phyloP scores from a whole-genome alignment of 2,888 invertebrate genomes.

The Sialis fuliginosa region DNA sequence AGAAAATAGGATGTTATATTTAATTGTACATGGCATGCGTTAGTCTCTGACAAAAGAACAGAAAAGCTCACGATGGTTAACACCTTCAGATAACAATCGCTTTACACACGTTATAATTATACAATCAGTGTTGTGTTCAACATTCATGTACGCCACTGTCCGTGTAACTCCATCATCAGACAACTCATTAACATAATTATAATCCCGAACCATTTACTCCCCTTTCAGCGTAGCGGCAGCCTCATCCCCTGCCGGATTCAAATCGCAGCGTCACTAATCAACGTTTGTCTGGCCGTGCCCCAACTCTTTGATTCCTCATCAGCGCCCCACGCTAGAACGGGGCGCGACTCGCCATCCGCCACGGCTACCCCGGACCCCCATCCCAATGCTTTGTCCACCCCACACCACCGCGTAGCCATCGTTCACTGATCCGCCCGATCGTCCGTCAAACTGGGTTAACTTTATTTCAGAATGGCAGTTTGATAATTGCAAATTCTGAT shows the following conservation, averaged over 20 bases:
- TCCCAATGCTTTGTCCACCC: background rate
- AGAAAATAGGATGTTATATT: no score
- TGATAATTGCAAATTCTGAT: no score
- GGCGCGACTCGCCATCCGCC: background rate
- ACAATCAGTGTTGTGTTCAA: no score
- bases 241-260: background rate
- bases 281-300: background rate
- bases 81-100: no score
- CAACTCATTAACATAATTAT: conserved; percentile 24
- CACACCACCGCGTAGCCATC: background rate
- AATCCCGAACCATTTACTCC: conserved; percentile 11
- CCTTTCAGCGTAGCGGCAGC: background rate
- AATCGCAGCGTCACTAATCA: conserved; percentile 2
- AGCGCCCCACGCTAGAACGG: background rate
- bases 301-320: background rate
- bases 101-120: no score
- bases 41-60: no score
- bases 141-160: no score
- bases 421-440: no score
- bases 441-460: no score
- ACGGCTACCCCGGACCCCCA: background rate
- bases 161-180: background rate
- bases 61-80: no score
- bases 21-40: no score
- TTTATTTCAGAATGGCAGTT: no score